Base-by-base conservation (phyloP, 2,888 invertebrate genomes). In the Apodemia hepburni region DNA sequence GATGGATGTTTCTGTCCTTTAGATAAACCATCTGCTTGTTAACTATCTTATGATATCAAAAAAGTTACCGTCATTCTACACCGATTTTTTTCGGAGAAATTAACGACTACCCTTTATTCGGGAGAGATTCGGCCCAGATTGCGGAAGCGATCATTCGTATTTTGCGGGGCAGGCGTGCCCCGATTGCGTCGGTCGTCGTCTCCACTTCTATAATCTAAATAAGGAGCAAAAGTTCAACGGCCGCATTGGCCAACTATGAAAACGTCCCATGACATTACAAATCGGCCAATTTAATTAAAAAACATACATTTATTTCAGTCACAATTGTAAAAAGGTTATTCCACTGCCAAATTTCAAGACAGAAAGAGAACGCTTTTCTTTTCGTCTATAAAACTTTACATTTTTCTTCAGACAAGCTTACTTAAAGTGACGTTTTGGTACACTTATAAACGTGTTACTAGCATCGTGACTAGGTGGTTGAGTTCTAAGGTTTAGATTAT, bases 151-250 rank as follows among this genome's bases (percentile, higher is more conserved):
- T 80, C 75, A 79, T 81, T 77, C 76, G 80, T 80, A 85, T 85
- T 89, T 89, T 77, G 88, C 88, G 68, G 78, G 81, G 81, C 80
- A 73, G 63, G 68, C 70, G 73, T 73, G 79, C 75, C 76, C 80
- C 71, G 79, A 84, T 82, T 84, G 79, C 80, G 79, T 79, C 81
- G 82, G 82, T 81, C 84, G 80, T 77, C 84, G 87, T 87, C 85
- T 87, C 83, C 80, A 87, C 84, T 85, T 80, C 84, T 87, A 87
- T 85, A 88, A 84, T 89, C 90, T 91, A 90, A 90, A 90, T 91
- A 91, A 91, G 90, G 90, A 87, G 85, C 89, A 87, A 84, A 88
- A 87, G 90, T 89, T 91, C 89, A 88, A 87, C 80, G 89, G 80
- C 88, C 81, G 78, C 71, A 77, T 77, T 82, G 74, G 73, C 75